A percentile compares a stretch with the other conserved stretches of the same genome.
These are phyloP conservation scores for Cyprinodon diabolis DNA, from an alignment of 2,797 vertebrate genomes.

Conservation along the genomic window DNA sequence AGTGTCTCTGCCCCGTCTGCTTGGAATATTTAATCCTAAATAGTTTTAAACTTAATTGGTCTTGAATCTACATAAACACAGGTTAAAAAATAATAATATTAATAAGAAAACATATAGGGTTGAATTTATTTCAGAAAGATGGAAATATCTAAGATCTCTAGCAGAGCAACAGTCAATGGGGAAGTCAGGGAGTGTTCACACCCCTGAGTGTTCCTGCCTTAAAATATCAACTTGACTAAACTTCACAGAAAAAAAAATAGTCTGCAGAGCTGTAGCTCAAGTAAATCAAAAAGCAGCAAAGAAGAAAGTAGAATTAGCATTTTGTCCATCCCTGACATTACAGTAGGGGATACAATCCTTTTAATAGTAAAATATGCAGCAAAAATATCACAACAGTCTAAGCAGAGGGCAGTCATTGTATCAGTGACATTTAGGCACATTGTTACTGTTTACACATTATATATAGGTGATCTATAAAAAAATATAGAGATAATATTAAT, in stretches of 20 bases:
- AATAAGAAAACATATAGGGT: neutral
- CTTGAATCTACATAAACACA: too few relatives aligned
- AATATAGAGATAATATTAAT: too few relatives aligned
- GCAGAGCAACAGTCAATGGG: slow-evolving; percentile 6
- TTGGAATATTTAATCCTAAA: too few relatives aligned
- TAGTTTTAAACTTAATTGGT: too few relatives aligned
- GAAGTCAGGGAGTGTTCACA: slow-evolving; percentile 56
- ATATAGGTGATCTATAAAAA: neutral
- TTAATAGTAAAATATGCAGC: slow-evolving; percentile 47
- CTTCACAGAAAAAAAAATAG: neutral
- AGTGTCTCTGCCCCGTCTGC: too few relatives aligned
- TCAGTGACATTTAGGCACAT: too few relatives aligned
- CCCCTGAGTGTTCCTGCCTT: slow-evolving; percentile 34
- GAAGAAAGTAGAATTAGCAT: neutral
- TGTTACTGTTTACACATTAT: too few relatives aligned
- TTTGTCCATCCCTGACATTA: slow-evolving; percentile 35
- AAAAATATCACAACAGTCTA: slow-evolving; percentile 12
- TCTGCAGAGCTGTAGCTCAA: neutral
- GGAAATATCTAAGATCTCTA: slow-evolving; percentile 10
- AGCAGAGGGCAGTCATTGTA: too few relatives aligned
- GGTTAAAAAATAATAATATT: too few relatives aligned
- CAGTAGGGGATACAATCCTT: slow-evolving; percentile 29
- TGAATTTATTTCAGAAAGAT: neutral
- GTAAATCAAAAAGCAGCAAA: neutral
- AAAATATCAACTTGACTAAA: slow-evolving; percentile 36